These are phyloP conservation scores for Drepanosiphum platanoidis DNA, from an alignment of 2,888 invertebrate species.

Conservation along the genomic window DNA sequence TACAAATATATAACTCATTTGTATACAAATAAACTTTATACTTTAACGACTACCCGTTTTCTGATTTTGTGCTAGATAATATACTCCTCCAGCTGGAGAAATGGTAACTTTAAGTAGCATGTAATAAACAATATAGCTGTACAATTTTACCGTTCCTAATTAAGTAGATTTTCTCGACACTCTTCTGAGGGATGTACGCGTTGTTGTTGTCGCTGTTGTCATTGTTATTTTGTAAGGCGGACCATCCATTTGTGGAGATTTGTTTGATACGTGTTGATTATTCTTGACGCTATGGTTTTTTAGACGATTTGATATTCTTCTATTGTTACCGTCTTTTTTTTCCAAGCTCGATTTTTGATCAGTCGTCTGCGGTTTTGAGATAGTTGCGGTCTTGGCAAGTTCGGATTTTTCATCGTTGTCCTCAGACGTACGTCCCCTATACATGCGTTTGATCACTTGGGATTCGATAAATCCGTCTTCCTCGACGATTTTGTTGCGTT, in stretches of 20 bases:
- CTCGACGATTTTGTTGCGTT: slow-evolving; percentile 53
- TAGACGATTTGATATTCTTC: slow-evolving; percentile 48
- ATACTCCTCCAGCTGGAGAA: slow-evolving; percentile 23
- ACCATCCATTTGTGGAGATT: slow-evolving; percentile 32
- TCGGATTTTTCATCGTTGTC: slow-evolving; percentile 44
- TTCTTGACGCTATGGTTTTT: slow-evolving; percentile 38
- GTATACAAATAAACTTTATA: neutral
- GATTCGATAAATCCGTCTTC: slow-evolving; percentile 61
- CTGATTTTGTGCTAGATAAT: slow-evolving; percentile 36
- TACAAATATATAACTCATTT: neutral
- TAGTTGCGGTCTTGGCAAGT: slow-evolving; percentile 5
- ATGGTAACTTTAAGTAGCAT: slow-evolving; percentile 55
- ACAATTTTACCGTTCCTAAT: neutral
- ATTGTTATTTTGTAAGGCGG: neutral
- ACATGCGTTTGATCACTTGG: slow-evolving; percentile 58
- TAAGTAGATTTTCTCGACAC: slow-evolving; percentile 43
- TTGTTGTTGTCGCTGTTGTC: no score
- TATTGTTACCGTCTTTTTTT: slow-evolving; percentile 25
- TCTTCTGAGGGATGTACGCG: slow-evolving; percentile 38
- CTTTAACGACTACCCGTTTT: neutral
- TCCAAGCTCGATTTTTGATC: slow-evolving; percentile 29
- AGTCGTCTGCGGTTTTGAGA: neutral
- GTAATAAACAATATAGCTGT: slow-evolving; percentile 21
- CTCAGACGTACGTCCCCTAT: slow-evolving; percentile 48
- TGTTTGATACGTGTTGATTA: slow-evolving; percentile 23